Base-by-base conservation (phyloP, 2,888 invertebrate species). In the Spicauda simplicius region DNA sequence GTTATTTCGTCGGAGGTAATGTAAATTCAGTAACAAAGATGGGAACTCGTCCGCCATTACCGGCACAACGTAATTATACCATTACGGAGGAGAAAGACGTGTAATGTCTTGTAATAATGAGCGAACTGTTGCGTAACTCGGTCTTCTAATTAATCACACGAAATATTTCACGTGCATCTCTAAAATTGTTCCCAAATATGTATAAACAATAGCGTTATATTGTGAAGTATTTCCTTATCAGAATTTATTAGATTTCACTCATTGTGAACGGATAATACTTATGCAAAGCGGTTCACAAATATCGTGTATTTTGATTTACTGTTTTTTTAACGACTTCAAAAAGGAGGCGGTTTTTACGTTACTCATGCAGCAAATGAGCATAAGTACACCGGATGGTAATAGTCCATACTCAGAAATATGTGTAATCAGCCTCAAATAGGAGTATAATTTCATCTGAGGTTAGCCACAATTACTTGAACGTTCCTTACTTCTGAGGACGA, bases 31-130 rank as follows among this genome's bases (percentile, higher is more conserved):
- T 68, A 74, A 77, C 77, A 77, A 77, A 76, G 76, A 73, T 76
- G 77, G 74, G 76, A 77, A 75, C 69, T 41, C 56, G 25, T 48
- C 69, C 69, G 71, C 65, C 74, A 73, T 74, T 75, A 59, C 53
- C 53, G 30, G 41, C 45, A 41, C 72, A 69, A 70, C 68, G 72
- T 72, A 68, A 73, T 75, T 74, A 76, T 70, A 70, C 71, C 70
- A 73, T 74, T 79, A 75, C 74, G 68, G 71, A 72, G 74, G 80
- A 77, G 83, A 83, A 85, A 82, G 82, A 83, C 80, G 18, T 77
- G 78, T 80, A 81, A 16, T 16, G 16, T 74, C 75, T 70, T 78
- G 76, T 80, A 80, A 78, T 85, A 83, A 81, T 80, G 74, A 73
- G 74, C 69, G 72, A 16, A 48, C n/a, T 16, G 48, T 85, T 84